These are phyloP conservation scores for Drosophila mulleri DNA, from an alignment of 2,888 invertebrate genomes.

Conservation along the genomic window DNA sequence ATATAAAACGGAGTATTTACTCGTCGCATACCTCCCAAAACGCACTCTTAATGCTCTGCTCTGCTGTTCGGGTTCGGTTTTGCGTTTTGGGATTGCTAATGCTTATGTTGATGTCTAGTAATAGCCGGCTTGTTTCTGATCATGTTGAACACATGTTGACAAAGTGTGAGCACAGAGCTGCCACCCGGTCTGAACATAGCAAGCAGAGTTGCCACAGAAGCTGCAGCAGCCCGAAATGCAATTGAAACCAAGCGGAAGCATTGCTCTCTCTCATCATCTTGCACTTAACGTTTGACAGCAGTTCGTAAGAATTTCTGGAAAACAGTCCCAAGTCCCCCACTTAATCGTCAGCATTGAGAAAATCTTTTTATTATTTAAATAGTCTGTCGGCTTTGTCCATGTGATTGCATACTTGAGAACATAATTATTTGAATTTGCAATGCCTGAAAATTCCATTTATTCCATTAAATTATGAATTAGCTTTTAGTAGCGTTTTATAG, in stretches of 20 bases:
- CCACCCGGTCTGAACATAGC: constrained; percentile 28
- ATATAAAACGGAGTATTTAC: not conserved
- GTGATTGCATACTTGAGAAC: not conserved
- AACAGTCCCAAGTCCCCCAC: not conserved
- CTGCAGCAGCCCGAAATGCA: constrained; percentile 49
- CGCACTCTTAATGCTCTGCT: not conserved
- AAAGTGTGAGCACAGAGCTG: constrained; percentile 53
- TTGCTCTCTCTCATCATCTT: constrained; percentile 5
- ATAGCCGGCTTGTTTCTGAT: constrained; percentile 60
- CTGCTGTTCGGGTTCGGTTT: not conserved
- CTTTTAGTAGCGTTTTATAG: not conserved
- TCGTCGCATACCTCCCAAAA: not conserved
- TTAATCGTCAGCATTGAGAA: not conserved
- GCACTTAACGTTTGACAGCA: constrained; percentile 9
- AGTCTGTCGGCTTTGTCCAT: not conserved
- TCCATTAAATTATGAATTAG: constrained; percentile 18
- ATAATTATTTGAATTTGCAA: not conserved
- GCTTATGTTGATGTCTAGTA: constrained; percentile 63
- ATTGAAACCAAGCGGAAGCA: constrained; percentile 76
- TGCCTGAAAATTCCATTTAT: not conserved
- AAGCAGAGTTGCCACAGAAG: constrained; percentile 28
- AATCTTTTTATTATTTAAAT: not conserved
- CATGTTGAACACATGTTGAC: constrained; percentile 77
- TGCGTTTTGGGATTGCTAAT: constrained; percentile 26
- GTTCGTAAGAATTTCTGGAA: constrained; percentile 11